Evolutionary conservation across 2,113 vertebrate species (phyloP), one percentile per base, ranked within the genome.

Genomic region (Octodon degus): DNA sequence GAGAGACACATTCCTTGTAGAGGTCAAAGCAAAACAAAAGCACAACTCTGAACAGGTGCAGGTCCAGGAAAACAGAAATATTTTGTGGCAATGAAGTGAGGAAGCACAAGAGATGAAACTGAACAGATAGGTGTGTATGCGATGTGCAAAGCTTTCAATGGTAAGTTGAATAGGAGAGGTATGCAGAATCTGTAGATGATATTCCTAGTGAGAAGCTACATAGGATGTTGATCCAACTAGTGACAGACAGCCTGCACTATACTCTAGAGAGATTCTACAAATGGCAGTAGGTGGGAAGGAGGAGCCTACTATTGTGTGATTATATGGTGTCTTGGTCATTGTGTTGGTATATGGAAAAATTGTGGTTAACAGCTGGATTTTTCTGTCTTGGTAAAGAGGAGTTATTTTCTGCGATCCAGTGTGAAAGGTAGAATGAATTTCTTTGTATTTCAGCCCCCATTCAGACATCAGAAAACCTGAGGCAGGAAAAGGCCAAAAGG

Each of bases 401-500:
- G 0, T 53, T 62, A 5, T 43, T 93, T 86, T 53, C 17, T 94
- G 53, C 72, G 27, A 1, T 50, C n/a, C 0, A 68, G 16, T 14
- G 30, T 65, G 34, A 68, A 85, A 53, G 7, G 22, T 62, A 37
- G 11, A 37, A 5, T 37, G 20, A 90, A 10, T 47, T 3, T 40
- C 17, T 47, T 76, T 1, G 34, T 13, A 43, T 86, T 76, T 25
- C 16, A 30, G 37, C n/a, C 3, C 53, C 30, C 22, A 34, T 86
- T 68, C 81, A 90, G 24, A 82, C 7, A 70, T 55, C 30, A 86
- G 32, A 83, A 53, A 76, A 67, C 16, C 89, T 67, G 8, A 14
- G 62, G 43, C 40, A 92, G 37, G n/a, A 74, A n/a, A 70, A 47
- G 62, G n/a, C 91, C 55, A 93, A 72, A 93, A 70, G 88, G 82